phyloP scores from a whole-genome alignment of 2,797 vertebrate genomes.

The Crypturellus tataupa region DNA sequence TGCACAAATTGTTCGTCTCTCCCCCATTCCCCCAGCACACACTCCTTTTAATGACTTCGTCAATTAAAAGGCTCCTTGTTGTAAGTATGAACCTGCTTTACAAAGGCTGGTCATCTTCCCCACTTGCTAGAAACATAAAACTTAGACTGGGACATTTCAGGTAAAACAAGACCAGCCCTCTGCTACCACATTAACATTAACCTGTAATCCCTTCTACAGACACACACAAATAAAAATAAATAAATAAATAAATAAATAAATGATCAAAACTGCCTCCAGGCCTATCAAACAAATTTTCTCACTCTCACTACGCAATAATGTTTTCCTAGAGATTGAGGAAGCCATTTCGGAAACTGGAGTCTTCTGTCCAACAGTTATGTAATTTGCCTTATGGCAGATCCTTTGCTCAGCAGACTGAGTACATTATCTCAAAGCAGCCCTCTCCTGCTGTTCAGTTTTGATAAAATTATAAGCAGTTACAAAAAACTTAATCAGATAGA shows the following conservation, averaged over 20 bases:
- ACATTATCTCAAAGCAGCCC: background rate
- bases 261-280: background rate
- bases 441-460: slow-evolving; percentile 1
- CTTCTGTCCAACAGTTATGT: background rate
- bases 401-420: background rate
- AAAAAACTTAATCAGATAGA: background rate
- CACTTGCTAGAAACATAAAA: background rate
- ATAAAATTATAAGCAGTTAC: slow-evolving; percentile 22
- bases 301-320: background rate
- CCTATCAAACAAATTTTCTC: background rate
- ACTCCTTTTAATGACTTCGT: background rate
- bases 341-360: background rate
- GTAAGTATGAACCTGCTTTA: background rate
- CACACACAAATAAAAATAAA: background rate
- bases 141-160: background rate
- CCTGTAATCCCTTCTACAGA: background rate
- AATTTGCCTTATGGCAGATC: background rate
- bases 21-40: too few species aligned
- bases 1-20: background rate
- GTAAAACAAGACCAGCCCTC: background rate
- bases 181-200: background rate
- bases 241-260: background rate
- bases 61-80: background rate
- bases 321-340: background rate
- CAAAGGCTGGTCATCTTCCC: background rate